phyloP scores from a whole-genome alignment of 2,113 vertebrate genomes.

The Lipophrys pholis region DNA sequence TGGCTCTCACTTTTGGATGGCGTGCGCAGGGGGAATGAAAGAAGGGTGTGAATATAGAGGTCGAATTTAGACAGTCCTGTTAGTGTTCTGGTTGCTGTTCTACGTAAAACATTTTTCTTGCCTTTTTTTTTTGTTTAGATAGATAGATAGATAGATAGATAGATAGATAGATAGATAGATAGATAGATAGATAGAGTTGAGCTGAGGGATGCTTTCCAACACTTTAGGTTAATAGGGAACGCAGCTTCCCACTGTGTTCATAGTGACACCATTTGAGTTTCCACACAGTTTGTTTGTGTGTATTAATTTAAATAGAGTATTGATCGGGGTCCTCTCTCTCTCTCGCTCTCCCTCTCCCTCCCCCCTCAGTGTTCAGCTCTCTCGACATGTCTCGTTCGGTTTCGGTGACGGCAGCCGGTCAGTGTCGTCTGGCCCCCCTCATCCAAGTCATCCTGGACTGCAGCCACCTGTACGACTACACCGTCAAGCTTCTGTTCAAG shows the following conservation, averaged over 20 bases:
- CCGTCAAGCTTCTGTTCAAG: constrained; percentile 97
- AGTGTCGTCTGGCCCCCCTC: constrained; percentile 96
- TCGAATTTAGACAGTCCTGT: constrained; percentile 49
- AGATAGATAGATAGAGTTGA: no score
- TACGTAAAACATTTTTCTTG: constrained; percentile 1
- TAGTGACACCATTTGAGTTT: not conserved
- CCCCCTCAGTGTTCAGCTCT: constrained; percentile 91
- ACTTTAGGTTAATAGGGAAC: constrained; percentile 1
- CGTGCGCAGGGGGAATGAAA: constrained; percentile 41
- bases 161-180: no score
- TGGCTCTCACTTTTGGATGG: constrained; percentile 40
- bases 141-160: no score
- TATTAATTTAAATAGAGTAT: constrained; percentile 5
- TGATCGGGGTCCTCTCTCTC: constrained; percentile 4
- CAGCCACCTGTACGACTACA: constrained; percentile 98
- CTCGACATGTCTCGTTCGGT: constrained; percentile 98
- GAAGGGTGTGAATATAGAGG: constrained; percentile 33
- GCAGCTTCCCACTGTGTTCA: not conserved
- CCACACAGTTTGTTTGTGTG: not conserved
- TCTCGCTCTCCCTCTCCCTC: not conserved
- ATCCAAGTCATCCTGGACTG: constrained; percentile 97
- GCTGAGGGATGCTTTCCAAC: not conserved
- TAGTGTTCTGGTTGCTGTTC: constrained; percentile 52
- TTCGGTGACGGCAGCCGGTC: constrained; percentile 92
- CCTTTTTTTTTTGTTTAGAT: not conserved